phyloP scores from a whole-genome alignment of 1,140 invertebrate species.

The Lerema accius region DNA sequence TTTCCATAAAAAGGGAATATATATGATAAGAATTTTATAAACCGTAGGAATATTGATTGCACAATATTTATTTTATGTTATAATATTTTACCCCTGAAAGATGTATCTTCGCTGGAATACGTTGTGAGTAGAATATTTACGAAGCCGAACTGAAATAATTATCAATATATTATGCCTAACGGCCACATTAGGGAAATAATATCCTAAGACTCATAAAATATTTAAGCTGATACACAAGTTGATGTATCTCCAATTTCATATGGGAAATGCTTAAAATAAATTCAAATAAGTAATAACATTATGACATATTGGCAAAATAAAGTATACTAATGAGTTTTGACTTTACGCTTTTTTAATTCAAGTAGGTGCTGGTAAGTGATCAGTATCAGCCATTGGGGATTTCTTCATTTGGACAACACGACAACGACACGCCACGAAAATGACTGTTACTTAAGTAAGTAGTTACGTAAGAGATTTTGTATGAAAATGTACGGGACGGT shows the following conservation, averaged over 20 bases:
- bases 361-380: too few species aligned
- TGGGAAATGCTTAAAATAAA: background rate
- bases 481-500: too few species aligned
- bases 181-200: conserved; percentile 73
- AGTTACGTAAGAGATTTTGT: too few species aligned
- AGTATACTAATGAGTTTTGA: too few species aligned
- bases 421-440: too few species aligned
- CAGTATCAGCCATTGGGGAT: too few species aligned
- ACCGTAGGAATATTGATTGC: background rate
- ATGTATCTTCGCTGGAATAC: conserved; percentile 26
- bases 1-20: too few species aligned
- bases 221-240: conserved; percentile 45
- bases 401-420: too few species aligned
- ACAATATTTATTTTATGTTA: conserved; percentile 20
- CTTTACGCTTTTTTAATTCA: too few species aligned
- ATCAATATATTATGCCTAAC: conserved; percentile 76
- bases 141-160: conserved; percentile 67
- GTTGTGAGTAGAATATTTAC: conserved; percentile 62
- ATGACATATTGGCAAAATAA: too few species aligned
- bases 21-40: background rate
- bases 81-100: conserved; percentile 28
- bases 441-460: too few species aligned
- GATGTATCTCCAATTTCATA: conserved; percentile 16
- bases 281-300: background rate
- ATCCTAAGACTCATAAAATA: conserved; percentile 59